Evolutionary conservation across 2,113 vertebrate species (phyloP), one percentile per base, ranked within the genome.

Genomic region (Notothenia coriiceps): DNA sequence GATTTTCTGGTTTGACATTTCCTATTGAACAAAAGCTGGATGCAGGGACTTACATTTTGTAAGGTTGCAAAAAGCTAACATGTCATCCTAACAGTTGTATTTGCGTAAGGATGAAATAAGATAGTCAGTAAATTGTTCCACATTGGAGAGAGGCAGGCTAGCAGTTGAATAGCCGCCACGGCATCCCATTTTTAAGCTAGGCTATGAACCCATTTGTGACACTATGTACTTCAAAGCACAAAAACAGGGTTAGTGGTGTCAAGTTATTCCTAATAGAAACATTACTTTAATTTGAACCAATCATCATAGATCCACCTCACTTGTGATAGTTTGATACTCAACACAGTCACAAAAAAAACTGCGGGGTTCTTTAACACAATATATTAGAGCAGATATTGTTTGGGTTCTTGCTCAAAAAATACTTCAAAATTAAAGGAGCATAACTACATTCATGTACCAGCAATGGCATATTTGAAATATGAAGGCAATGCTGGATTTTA

Each of bases 381-480:
- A 51, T 35, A 35, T 14, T 13, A 46, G 2, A 33, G 4, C 7
- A 33, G 22, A 70, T 46, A 15, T 75, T 18, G n/a, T 52, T 47
- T 55, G 55, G 50, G 20, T 11, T 44, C 20, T 57, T 43, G 13
- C 55, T 57, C 46, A 17, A 70, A n/a, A 40, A 62, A 72, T 68
- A n/a, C 18, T 5, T 56, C 15, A 67, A 62, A 35, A 47, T 70
- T 77, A 77, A 74, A 0, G 4, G 52, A 59, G 59, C 52, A 66
- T 60, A 68, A 62, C 11, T 7, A 25, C 29, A 44, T 56, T 15
- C 69, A 54, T 65, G 47, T 62, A 73, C 51, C 13, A 68, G 62
- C 44, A 43, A 55, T 52, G 52, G 35, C 5, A 12, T 20, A 22
- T 59, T 54, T 76, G 14, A 72, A 72, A 86, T 67, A 71, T 68